phyloP scores from a whole-genome alignment of 2,113 vertebrate species.

The Marmota monax region DNA sequence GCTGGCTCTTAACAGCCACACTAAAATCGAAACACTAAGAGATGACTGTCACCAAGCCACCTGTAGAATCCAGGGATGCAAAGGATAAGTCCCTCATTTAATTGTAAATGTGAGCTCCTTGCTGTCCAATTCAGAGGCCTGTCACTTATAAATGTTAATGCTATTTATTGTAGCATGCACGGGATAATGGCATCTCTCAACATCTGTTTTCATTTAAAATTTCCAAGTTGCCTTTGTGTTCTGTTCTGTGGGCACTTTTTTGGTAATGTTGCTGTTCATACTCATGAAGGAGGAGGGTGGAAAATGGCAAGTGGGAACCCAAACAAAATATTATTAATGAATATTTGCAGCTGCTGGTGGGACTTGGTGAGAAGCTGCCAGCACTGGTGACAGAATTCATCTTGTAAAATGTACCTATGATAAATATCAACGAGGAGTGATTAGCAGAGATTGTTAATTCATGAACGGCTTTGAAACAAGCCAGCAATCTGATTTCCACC shows the following conservation, averaged over 20 bases:
- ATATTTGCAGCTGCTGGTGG: conserved; percentile 94
- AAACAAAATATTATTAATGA: conserved; percentile 92
- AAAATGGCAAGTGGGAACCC: conserved; percentile 85
- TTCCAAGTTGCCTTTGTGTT: conserved; percentile 67
- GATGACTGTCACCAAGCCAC: conserved; percentile 34
- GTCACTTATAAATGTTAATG: conserved; percentile 68
- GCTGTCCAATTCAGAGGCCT: conserved; percentile 1
- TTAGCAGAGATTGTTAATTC: conserved; percentile 82
- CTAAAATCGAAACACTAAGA: conserved; percentile 56
- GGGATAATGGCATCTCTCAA: conserved; percentile 73
- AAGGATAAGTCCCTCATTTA: conserved; percentile 54
- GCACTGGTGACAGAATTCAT: conserved; percentile 89
- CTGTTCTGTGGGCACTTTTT: neutral
- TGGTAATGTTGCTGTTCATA: conserved; percentile 57
- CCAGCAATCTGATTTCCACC: conserved; percentile 69
- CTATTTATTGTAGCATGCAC: conserved; percentile 62
- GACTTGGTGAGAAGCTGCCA: conserved; percentile 86
- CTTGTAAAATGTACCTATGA: conserved; percentile 77
- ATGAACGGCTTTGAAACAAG: conserved; percentile 69
- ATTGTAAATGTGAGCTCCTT: conserved; percentile 23
- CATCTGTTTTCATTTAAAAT: conserved; percentile 81
- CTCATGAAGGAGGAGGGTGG: conserved; percentile 83
- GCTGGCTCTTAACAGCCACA: conserved; percentile 17
- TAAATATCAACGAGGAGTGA: conserved; percentile 81
- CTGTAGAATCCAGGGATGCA: conserved; percentile 39